A percentile compares a stretch with the other conserved stretches of the same genome.
Conservation (phyloP, 2,113 vertebrate genomes). For the Bos javanicus region DNA sequence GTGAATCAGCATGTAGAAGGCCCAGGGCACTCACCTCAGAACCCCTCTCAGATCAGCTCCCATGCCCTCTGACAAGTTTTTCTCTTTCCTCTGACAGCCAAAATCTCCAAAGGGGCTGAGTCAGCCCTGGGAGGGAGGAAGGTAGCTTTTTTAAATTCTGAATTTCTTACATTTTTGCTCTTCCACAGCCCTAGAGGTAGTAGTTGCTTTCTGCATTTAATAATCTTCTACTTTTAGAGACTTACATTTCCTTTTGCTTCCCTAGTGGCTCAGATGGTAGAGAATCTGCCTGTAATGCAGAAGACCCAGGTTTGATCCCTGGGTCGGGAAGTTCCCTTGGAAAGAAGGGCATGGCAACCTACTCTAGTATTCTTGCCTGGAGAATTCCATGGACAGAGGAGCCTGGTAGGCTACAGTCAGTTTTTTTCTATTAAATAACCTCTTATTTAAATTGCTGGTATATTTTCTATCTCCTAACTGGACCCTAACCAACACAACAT, state of each 20-base stretch:
- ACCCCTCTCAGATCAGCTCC: background rate
- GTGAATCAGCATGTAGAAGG: background rate
- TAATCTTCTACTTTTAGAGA: background rate
- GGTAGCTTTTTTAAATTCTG: background rate
- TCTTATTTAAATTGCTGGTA: background rate
- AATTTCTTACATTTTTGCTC: background rate
- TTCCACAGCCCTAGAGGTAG: background rate
- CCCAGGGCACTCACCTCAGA: background rate
- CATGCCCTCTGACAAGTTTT: background rate
- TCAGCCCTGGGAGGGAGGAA: background rate
- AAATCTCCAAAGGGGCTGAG: background rate
- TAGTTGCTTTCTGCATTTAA: background rate
- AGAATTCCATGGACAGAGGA: background rate
- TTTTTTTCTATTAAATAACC: background rate
- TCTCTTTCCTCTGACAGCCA: background rate
- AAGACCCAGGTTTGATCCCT: background rate
- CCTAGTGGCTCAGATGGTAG: background rate
- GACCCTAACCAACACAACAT: background rate
- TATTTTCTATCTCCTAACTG: background rate
- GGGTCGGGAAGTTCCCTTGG: background rate
- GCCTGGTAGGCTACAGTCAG: background rate
- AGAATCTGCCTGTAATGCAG: background rate
- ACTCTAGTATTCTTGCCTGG: background rate
- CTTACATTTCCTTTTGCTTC: background rate
- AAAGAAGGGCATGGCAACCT: background rate